A percentile compares a stretch with the other conserved stretches of the same genome.
Evolutionary conservation across 2,888 invertebrate genomes (phyloP).

Genomic region (Brenthis daphne): DNA sequence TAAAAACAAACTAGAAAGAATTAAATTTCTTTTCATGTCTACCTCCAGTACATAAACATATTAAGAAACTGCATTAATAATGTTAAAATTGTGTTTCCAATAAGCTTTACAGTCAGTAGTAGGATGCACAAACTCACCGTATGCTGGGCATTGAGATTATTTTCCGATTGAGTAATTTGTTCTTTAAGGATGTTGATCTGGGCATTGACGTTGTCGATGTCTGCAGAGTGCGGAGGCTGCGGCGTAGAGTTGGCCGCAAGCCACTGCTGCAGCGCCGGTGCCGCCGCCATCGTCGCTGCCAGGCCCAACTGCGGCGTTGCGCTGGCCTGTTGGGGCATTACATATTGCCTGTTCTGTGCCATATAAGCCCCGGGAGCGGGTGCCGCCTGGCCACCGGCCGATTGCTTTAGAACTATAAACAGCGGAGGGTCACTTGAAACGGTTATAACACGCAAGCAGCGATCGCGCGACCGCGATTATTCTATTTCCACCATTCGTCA

Average conservation of each 20-base stretch:
- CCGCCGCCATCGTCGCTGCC: constrained; percentile 77
- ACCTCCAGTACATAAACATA: neutral
- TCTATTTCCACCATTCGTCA: constrained; percentile 46
- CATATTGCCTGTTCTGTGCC: constrained; percentile 83
- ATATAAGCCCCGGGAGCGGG: constrained; percentile 79
- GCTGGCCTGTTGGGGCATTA: constrained; percentile 81
- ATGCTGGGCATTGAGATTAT: constrained; percentile 97
- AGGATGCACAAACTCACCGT: constrained; percentile 82
- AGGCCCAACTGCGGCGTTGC: constrained; percentile 81
- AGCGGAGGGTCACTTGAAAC: constrained; percentile 80
- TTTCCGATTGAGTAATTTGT: constrained; percentile 97
- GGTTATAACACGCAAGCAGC: constrained; percentile 72
- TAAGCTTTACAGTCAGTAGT: neutral
- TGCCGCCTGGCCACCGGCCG: constrained; percentile 79
- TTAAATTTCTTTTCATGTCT: neutral
- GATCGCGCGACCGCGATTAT: constrained; percentile 62
- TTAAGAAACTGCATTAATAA: neutral
- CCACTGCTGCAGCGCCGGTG: constrained; percentile 75
- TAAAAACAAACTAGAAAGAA: constrained; percentile 12
- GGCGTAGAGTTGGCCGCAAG: constrained; percentile 71
- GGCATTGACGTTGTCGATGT: constrained; percentile 84
- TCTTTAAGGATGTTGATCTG: constrained; percentile 93
- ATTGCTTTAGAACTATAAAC: constrained; percentile 90
- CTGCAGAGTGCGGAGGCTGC: constrained; percentile 52
- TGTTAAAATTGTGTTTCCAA: constrained; percentile 1